Base-by-base conservation (phyloP, 2,888 invertebrate species). In the Synergus itoensis region DNA sequence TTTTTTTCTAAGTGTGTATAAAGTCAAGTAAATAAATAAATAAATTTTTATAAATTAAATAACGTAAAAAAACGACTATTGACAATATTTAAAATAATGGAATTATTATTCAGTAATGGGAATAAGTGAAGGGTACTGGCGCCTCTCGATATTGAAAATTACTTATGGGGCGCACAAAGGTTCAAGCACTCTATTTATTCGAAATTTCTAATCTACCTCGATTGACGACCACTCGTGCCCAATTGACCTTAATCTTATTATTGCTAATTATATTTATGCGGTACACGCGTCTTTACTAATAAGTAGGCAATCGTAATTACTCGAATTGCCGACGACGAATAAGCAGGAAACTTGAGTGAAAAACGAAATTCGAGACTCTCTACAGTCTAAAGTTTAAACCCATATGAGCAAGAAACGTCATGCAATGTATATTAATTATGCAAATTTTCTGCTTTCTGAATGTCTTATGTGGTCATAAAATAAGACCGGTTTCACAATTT, bases 171-270 rank as follows among this genome's bases (percentile, higher is more conserved):
- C 60, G 12, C 21, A 60, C 21, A 60, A 60, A 18, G 5, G 12
- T 21, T 60, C 21, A 60, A 12, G 12, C 60, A 60, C 60, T 60
- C 60, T 60, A 60, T 60, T 60, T 60, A 60, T 60, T 60, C 21
- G 60, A 60, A 60, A 60, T 60, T 60, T 60, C 21, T 21, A 21
- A 60, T 60, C 21, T 60, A 60, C 1, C 57, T 57, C 57, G 57
- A 60, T 60, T 60, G 60, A 60, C 60, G 21, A 60, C 21, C 21
- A 21, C 53, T 53, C 53, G 53, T 14, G 7, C 18, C 1, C 18
- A 60, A 85, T 85, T 85, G 83, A 82, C 83, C 83, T 83, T 84
- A 86, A 86, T 86, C 83, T 81, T 83, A 82, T 85, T 85, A 85
- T 81, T 83, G 77, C 80, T 84, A 84, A 85, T 85, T 83, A 83